Evolutionary conservation across 2,113 vertebrate species (phyloP), one percentile per base, ranked within the genome.

Genomic region (Sapajus apella): DNA sequence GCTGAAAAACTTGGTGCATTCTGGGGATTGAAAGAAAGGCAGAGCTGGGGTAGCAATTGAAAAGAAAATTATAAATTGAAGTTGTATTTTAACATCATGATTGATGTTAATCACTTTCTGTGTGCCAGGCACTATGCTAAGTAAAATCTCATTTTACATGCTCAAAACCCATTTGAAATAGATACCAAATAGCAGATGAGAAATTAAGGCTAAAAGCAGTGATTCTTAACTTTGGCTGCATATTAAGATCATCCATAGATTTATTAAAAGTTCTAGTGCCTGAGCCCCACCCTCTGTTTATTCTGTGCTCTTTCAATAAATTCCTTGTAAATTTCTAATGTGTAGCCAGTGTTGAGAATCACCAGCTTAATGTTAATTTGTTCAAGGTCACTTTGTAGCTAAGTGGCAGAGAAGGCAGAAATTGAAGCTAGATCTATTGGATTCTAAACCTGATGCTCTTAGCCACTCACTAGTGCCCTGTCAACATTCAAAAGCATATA

Each of bases 331-430:
- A 91, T 81, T 80, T n/a, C 55, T 83, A 84, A 93, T 61, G 0
- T 94, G 35, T 37, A 87, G 32, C 4, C n/a, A 96, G 16, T 80
- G 12, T 84, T 81, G 64, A 72, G 72, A 93, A 87, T 83, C 86
- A 80, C 50, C 70, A 43, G 12, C 10, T 91, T 93, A 64, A 73
- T 72, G 40, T 96, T 61, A 92, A 47, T 76, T 90, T 96, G 82
- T 61, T 23, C 50, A 68, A 50, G 5, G n/a, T 92, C 52, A 91
- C 61, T 77, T 80, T 45, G 27, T 25, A 91, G 55, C 45, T 76
- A 83, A 95, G 20, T 64, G 13, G 35, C 47, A 77, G 18, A 95
- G n/a, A 58, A 91, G 18, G 52, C 47, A 82, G 37, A 52, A 96
- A 91, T 66, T 90, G 37, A 76, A 76, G 55, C 37, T 70, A 64